Base-by-base conservation (phyloP, 2,113 vertebrate species). In the Ochotona curzoniae region DNA sequence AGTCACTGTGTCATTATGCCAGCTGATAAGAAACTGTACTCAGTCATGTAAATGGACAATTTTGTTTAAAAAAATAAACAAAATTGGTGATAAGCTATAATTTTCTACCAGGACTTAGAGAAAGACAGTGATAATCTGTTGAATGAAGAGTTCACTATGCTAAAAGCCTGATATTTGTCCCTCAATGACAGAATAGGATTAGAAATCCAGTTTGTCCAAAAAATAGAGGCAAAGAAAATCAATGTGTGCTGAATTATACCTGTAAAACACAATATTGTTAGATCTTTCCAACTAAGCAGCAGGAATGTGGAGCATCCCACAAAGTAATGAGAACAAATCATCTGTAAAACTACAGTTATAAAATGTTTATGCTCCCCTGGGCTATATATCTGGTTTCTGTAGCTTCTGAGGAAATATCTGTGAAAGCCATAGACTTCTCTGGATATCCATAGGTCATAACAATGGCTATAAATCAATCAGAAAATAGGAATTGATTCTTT, bases 221-320 rank as follows among this genome's bases (percentile, higher is more conserved):
- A 17, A 71, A 6, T n/a, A 1, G 11, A 57, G 49, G 35, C 47
- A 87, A 57, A 44, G 38, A 44, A 61, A 76, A 73, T 64, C 47
- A 69, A 15, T 64, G 2, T 66, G 26, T 57, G 18, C 6, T 82
- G 5, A 5, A 47, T 90, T 47, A 23, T 26, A 74, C 78, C 87
- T 67, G 1, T 92, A 85, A 94, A 95, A 63, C 76, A 71, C 44
- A 49, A 7, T 91, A 90, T 82, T 73, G 49, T 18, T 69, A 60
- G 2, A 7, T 81, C n/a, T 92, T 81, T 35, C 85, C 49, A 82
- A 18, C 9, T 71, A 75, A 63, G 81, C 69, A 78, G 35, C 28
- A 94, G 38, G 66, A 80, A 35, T 35, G 14, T 66, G 26, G 25
- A 89, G 17, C 13, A 90, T 93, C 63, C 20, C n/a, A 89, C 61